phyloP scores from a whole-genome alignment of 2,888 invertebrate genomes.

The Asteroscopus sphinx region DNA sequence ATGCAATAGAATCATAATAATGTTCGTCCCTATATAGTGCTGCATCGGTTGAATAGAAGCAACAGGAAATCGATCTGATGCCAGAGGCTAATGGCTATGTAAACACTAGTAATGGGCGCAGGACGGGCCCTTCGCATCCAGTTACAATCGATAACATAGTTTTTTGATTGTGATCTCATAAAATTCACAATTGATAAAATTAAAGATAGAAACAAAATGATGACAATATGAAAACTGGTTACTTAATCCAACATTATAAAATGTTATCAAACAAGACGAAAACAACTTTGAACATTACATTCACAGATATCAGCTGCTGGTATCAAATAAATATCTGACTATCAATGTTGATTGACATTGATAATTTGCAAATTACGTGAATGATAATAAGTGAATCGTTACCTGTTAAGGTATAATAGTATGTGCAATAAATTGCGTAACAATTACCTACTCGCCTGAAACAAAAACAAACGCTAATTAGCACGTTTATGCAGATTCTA shows the following conservation, averaged over 20 bases:
- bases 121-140: constrained; percentile 44
- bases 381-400: constrained; percentile 40
- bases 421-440: constrained; percentile 68
- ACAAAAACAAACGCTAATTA: constrained; percentile 73
- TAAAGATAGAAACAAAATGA: constrained; percentile 3
- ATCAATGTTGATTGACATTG: constrained; percentile 29
- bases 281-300: constrained; percentile 11
- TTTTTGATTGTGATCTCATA: constrained; percentile 17
- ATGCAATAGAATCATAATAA: constrained; percentile 37
- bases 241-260: not conserved
- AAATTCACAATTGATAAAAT: constrained; percentile 1
- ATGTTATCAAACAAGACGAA: constrained; percentile 17
- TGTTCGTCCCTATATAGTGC: constrained; percentile 30
- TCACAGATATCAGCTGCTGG: constrained; percentile 11
- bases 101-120: constrained; percentile 63
- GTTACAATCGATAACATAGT: constrained; percentile 43
- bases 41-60: constrained; percentile 50
- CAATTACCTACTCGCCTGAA: constrained; percentile 69
- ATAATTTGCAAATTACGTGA: constrained; percentile 32
- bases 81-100: constrained; percentile 69
- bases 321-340: constrained; percentile 4
- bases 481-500: constrained; percentile 62
- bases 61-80: constrained; percentile 72
- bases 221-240: constrained; percentile 2
- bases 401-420: constrained; percentile 53